phyloP scores from a whole-genome alignment of 2,797 vertebrate genomes.

The Coilia nasus region DNA sequence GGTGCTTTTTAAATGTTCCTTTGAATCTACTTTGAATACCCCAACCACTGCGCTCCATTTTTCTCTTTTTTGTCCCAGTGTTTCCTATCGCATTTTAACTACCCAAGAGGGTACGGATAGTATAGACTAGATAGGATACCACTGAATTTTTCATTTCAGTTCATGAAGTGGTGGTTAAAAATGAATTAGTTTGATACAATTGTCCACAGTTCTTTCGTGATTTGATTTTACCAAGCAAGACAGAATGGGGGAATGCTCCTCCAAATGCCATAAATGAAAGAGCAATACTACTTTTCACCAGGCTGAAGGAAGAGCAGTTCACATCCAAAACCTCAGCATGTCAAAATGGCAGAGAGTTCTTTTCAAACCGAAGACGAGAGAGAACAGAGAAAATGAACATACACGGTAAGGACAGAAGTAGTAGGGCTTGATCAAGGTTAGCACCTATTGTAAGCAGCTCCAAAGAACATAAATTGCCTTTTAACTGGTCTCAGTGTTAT shows the following conservation, averaged over 20 bases:
- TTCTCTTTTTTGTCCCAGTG: neutral
- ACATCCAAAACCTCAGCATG: neutral
- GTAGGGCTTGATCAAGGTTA: neutral
- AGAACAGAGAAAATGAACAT: neutral
- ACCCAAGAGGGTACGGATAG: neutral
- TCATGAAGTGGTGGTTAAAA: neutral
- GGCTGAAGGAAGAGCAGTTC: neutral
- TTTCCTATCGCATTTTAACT: neutral
- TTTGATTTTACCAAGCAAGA: neutral
- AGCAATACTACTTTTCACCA: neutral
- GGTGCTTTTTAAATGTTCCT: neutral
- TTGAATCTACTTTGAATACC: neutral
- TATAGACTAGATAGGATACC: neutral
- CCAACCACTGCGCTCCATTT: slow-evolving; percentile 24
- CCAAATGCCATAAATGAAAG: neutral
- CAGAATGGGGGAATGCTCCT: neutral
- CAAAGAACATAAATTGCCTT: neutral
- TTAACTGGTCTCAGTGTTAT: neutral
- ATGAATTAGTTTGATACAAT: neutral
- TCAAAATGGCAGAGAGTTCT: neutral
- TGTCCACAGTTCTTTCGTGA: neutral
- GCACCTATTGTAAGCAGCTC: neutral
- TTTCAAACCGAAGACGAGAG: neutral
- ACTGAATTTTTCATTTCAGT: neutral
- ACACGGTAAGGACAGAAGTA: neutral